phyloP scores from a whole-genome alignment of 1,140 invertebrate species.

The Gonioctena quinquepunctata region DNA sequence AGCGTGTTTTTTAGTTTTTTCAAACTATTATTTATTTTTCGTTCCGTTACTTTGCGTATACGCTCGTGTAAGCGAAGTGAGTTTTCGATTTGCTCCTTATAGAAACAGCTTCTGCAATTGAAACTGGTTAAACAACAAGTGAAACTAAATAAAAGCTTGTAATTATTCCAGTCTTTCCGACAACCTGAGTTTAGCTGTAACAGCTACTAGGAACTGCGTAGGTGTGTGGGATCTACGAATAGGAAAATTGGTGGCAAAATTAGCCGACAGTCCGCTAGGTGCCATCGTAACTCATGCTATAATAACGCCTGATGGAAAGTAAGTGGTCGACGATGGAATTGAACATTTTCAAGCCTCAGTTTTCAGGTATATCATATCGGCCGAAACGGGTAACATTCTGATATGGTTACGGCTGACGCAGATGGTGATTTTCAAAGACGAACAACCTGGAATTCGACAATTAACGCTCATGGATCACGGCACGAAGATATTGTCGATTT shows the following conservation, averaged over 20 bases:
- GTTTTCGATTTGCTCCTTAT: too few species aligned
- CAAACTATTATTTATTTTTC: too few species aligned
- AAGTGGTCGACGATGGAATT: constrained; percentile 43
- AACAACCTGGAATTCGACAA: constrained; percentile 85
- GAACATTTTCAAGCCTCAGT: neutral
- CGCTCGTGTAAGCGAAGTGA: too few species aligned
- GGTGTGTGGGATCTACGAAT: constrained; percentile 93
- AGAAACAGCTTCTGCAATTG: too few species aligned
- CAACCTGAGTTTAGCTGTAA: constrained; percentile 76
- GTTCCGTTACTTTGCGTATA: too few species aligned
- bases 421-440: constrained; percentile 81
- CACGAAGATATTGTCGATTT: constrained; percentile 83
- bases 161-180: constrained; percentile 68
- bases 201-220: constrained; percentile 89
- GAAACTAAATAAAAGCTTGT: neutral
- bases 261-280: constrained; percentile 90
- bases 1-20: too few species aligned
- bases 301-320: constrained; percentile 83
- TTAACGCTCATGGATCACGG: constrained; percentile 83
- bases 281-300: constrained; percentile 93
- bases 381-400: constrained; percentile 90
- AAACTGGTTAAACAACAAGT: constrained; percentile 6
- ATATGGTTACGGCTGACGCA: constrained; percentile 89
- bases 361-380: constrained; percentile 77
- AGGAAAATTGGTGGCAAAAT: constrained; percentile 79